phyloP scores from a whole-genome alignment of 2,888 invertebrate genomes.

The Itoplectis maculator region DNA sequence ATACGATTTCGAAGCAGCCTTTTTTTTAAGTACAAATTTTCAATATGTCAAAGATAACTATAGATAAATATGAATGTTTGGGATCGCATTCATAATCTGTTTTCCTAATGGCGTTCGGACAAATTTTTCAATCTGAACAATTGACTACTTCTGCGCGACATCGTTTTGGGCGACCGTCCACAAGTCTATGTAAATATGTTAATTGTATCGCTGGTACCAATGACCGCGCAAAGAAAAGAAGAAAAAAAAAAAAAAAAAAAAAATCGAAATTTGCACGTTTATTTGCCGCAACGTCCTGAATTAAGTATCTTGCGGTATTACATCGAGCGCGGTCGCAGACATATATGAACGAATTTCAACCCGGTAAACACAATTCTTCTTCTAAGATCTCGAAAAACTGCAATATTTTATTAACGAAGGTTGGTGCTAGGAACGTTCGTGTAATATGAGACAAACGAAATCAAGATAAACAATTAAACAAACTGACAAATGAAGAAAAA shows the following conservation, averaged over 20 bases:
- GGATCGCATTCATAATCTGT: too few relatives aligned
- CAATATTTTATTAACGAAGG: slow-evolving; percentile 84
- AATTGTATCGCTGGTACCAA: neutral
- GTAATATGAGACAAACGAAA: slow-evolving; percentile 70
- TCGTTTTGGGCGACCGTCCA: neutral
- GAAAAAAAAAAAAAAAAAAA: too few relatives aligned
- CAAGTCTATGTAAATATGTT: slow-evolving; percentile 13
- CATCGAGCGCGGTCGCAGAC: slow-evolving; percentile 24
- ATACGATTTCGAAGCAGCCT: too few relatives aligned
- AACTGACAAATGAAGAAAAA: slow-evolving; percentile 54
- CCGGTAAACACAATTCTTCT: slow-evolving; percentile 72
- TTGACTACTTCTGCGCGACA: neutral
- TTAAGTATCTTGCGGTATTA: neutral
- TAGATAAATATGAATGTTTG: too few relatives aligned
- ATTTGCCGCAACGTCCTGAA: neutral
- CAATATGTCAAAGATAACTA: too few relatives aligned
- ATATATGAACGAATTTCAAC: slow-evolving; percentile 39
- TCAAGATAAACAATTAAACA: slow-evolving; percentile 75
- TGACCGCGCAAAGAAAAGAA: neutral
- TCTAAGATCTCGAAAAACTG: slow-evolving; percentile 72
- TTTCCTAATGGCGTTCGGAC: neutral
- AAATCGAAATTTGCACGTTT: neutral
- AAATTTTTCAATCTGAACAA: neutral
- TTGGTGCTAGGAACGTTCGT: slow-evolving; percentile 81
- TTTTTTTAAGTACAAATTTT: too few relatives aligned